Percentiles rank a stretch among this genome's conserved stretches.
Evolutionary conservation across 92 coral and sea anemone species (phyloP).

Genomic region (Epizoanthus ramosus): DNA sequence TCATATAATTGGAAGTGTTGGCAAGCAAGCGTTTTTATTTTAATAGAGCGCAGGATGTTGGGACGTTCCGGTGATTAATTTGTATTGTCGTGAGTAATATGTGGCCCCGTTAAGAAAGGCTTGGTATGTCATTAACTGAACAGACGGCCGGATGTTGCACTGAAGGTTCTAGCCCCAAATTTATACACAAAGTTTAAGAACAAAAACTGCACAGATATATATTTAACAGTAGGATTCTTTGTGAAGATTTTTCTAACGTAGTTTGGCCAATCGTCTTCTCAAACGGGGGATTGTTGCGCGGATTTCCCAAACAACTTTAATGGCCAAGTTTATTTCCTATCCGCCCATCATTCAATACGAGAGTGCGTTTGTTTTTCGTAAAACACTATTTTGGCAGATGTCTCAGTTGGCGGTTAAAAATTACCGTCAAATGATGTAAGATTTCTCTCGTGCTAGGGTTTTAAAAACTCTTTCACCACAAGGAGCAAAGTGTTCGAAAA

Average conservation of each 20-base stretch:
- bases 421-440: not conserved
- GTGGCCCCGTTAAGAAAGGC: conserved; percentile 28
- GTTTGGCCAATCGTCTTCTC: not conserved
- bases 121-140: conserved; percentile 22
- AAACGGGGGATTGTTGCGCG: not conserved
- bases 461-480: not conserved
- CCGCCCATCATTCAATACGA: not conserved
- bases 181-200: not conserved
- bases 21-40: conserved; percentile 12
- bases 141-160: conserved; percentile 30
- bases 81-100: conserved; percentile 20
- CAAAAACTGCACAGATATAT: not conserved
- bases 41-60: conserved; percentile 20
- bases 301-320: not conserved
- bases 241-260: not conserved
- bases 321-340: not conserved
- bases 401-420: not conserved
- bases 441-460: not conserved
- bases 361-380: not conserved
- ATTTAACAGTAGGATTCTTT: not conserved
- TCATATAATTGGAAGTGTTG: not conserved
- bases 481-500: not conserved
- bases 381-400: not conserved
- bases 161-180: not conserved
- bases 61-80: conserved; percentile 22